Conservation (phyloP, 2,888 invertebrate genomes). For the Tipula confusa region DNA sequence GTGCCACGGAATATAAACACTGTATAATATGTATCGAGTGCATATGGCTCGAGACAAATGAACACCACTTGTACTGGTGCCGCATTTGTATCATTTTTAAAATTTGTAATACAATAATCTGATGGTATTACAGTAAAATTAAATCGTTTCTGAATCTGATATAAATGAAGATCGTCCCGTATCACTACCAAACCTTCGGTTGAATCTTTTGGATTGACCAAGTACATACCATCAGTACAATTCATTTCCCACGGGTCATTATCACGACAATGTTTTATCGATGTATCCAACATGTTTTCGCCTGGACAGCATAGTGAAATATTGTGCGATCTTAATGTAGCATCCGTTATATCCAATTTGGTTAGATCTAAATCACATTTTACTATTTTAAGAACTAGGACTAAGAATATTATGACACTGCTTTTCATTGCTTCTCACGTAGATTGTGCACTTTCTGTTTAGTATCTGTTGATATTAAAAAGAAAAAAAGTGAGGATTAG, state of each 20-base stretch:
- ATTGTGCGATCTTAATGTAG: background rate
- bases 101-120: background rate
- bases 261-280: background rate
- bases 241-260: background rate
- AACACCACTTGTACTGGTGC: background rate
- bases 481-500: background rate
- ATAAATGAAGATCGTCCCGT: background rate
- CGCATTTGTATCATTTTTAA: background rate
- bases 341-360: background rate
- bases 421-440: background rate
- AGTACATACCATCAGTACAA: background rate
- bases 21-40: background rate
- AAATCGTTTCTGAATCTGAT: background rate
- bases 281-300: background rate
- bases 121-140: background rate
- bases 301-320: background rate
- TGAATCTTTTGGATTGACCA: background rate
- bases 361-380: conserved; percentile 17
- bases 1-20: conserved; percentile 38
- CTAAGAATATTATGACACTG: background rate
- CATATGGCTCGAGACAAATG: background rate
- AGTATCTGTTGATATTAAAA: background rate
- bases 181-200: background rate
- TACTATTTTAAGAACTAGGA: background rate
- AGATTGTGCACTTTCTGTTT: background rate